phyloP scores from a whole-genome alignment of 2,113 vertebrate genomes.

The Megaleporinus macrocephalus region DNA sequence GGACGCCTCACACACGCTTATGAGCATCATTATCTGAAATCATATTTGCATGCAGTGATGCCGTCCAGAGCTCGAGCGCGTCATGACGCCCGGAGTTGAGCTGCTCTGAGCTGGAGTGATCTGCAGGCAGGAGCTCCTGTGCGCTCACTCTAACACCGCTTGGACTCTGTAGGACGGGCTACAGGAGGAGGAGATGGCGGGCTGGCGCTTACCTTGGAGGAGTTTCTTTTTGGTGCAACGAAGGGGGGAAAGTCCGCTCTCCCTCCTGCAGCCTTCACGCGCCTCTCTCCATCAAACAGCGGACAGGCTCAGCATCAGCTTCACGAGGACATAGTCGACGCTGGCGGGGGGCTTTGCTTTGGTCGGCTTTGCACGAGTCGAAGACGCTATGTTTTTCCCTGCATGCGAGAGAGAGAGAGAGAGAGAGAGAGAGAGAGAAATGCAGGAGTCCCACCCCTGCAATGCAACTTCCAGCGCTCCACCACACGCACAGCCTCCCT shows the following conservation, averaged over 20 bases:
- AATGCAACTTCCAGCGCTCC: conserved; percentile 72
- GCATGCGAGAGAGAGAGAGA: conserved; percentile 60
- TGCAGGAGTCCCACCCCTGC: conserved; percentile 80
- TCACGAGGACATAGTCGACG: conserved; percentile 8
- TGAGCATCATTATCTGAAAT: background rate
- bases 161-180: background rate
- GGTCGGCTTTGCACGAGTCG: background rate
- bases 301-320: conserved; percentile 28
- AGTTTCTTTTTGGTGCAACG: conserved; percentile 77
- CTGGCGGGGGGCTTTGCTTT: background rate
- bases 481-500: conserved; percentile 53
- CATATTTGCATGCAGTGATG: background rate
- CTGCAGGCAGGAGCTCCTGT: background rate
- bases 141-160: background rate
- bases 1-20: background rate
- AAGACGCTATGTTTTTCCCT: background rate
- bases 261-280: conserved; percentile 69
- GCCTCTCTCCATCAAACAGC: conserved; percentile 72
- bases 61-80: background rate
- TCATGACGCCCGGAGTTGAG: background rate
- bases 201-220: conserved; percentile 71
- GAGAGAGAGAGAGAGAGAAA: conserved; percentile 37
- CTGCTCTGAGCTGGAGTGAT: background rate
- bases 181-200: conserved; percentile 23
- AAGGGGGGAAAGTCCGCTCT: conserved; percentile 71